Evolutionary conservation across 35 echinoderm and acorn worm species (phyloP), one percentile per base, ranked within the genome.

Genomic region (Apostichopus californicus): DNA sequence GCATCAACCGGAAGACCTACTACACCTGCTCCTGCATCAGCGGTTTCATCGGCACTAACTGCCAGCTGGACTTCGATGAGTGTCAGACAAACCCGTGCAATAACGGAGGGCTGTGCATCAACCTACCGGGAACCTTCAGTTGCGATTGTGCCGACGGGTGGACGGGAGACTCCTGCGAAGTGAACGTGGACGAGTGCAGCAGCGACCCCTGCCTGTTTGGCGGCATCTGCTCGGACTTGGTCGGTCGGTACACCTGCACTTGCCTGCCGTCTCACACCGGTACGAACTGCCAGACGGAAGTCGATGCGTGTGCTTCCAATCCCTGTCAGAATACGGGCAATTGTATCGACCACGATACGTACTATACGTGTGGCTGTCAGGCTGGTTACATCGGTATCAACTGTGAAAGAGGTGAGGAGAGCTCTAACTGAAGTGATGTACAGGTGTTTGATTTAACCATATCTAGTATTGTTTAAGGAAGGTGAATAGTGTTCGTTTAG

Each of bases 1-100:
- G 92, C 71, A 28, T 9, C 12, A 87, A 94, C 83, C 24, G 54
- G 15, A 46, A 81, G 12, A 94, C 86, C 55, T 87, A 88, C 78
- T 94, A 94, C 52, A 54, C 58, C 5, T 96, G 95, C 60, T 70
- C 25, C 1, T 96, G 95, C 55, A 15, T 66, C 11, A 55, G 4
- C 13, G 95, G 95, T 46, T 93, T 78, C 71, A 57, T 46, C 23
- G 95, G 95, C 55, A 82, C 88, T 1, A 91, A 91, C 28, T 97
- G 95, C 90, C 91, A 97, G 59, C 56, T 12, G 10, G 93, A 97
- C 64, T 24, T 84, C 12, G 79, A 97, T 54, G 95, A 97, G 78
- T 97, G 95, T 65, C 73, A 64, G 23, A 94, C 91, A 55, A 90
- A 90, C 79, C 95, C 95, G 14, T 97, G 95, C 53, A 77, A 78